A percentile compares a stretch with the other conserved stretches of the same genome.
These are phyloP conservation scores for Pogonognathellus flavescens DNA, from an alignment of 1,140 invertebrate genomes.

Conservation along the genomic window DNA sequence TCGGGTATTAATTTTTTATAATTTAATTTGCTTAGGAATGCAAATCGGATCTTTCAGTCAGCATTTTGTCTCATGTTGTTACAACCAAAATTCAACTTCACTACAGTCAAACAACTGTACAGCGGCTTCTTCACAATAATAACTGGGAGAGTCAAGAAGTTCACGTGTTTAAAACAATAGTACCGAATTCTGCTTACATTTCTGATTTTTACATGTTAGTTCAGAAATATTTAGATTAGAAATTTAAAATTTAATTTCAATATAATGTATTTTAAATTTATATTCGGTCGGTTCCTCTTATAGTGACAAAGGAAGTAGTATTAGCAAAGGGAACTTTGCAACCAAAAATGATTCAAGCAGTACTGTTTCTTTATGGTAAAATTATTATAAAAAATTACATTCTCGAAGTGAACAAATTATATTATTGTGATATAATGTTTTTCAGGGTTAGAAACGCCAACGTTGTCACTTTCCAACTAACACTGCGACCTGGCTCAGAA, in stretches of 20 bases:
- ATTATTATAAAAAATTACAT: background rate
- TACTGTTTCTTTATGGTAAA: background rate
- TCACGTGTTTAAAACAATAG: background rate
- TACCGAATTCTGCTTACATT: background rate
- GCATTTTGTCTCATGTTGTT: background rate
- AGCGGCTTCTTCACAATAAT: background rate
- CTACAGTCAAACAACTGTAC: background rate
- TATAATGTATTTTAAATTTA: background rate
- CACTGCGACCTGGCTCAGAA: background rate
- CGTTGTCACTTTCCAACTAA: background rate
- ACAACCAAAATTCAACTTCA: background rate
- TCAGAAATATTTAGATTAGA: background rate
- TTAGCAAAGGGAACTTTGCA: background rate
- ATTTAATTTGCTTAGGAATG: too few species aligned
- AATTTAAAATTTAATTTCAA: background rate
- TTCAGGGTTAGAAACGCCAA: background rate
- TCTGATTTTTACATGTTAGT: background rate
- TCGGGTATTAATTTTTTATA: too few species aligned
- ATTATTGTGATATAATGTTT: too few species aligned
- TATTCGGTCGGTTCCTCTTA: background rate
- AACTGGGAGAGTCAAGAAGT: background rate
- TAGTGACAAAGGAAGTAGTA: background rate
- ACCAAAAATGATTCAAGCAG: background rate
- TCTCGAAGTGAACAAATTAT: too few species aligned
- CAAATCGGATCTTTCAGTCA: background rate